Base-by-base conservation (phyloP, 2,888 invertebrate genomes). In the Cenopis cana region DNA sequence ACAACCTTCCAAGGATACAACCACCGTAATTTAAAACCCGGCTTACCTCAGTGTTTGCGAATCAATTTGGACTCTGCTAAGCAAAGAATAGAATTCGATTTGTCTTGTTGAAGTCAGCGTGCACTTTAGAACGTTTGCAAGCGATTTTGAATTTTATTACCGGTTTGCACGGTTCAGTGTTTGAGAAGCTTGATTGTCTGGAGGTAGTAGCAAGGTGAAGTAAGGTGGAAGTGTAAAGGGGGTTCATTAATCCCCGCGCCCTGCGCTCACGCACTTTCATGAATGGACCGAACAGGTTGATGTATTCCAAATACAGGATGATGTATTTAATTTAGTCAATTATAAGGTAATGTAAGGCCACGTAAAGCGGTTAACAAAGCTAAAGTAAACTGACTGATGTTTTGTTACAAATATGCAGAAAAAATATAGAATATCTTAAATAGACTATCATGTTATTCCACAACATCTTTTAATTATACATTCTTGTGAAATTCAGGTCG, bases 261-360 rank as follows among this genome's bases (percentile, higher is more conserved):
- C 91, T 92, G 93, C 92, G 92, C 91, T 85, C 93, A 91, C 93
- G 93, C 93, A 93, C 93, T 93, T 93, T 93, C 91, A 93, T 93
- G 93, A 93, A 93, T 93, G 93, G 90, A 86, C 88, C 89, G 88
- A 93, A 93, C 93, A 93, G 93, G 93, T 93, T 93, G 92, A 92
- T 92, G 89, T 89, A 88, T 91, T 85, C 82, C 75, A 74, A 77
- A 78, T 86, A 93, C 86, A 91, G 91, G 87, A 24, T 90, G 91
- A 73, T 82, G 24, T 62, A 75, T 72, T 77, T 78, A 69, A 75
- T 72, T 77, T 78, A 69, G 18, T 50, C 2, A 57, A 0, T 24
- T 56, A 29, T n/a, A 46, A 46, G 6, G 5, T n/a, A 46, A 46
- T n/a, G 14, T n/a, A 14, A 0, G 4, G 12, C n/a, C 41, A 6